phyloP scores from a whole-genome alignment of 2,888 invertebrate genomes.

The Heteromyza rotundicornis region DNA sequence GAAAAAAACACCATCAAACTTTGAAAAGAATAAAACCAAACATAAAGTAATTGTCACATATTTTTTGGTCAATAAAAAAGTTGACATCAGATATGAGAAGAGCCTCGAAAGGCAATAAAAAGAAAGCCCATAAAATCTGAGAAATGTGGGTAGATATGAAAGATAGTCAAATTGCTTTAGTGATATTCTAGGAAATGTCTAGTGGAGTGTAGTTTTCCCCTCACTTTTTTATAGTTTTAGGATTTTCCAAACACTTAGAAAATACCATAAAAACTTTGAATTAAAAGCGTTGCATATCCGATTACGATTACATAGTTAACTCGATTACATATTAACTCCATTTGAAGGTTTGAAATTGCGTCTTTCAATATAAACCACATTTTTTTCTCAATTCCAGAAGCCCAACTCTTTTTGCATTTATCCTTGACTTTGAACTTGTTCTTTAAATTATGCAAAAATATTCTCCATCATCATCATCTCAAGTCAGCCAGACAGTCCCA shows the following conservation, averaged over 20 bases:
- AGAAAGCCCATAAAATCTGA: neutral
- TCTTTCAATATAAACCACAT: neutral
- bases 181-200: too few relatives aligned
- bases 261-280: too few relatives aligned
- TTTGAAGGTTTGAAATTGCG: neutral
- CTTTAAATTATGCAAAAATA: conserved; percentile 2
- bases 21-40: neutral
- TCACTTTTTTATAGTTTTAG: too few relatives aligned
- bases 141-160: too few relatives aligned
- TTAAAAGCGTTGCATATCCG: too few relatives aligned
- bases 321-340: neutral
- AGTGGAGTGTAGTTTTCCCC: too few relatives aligned
- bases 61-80: neutral
- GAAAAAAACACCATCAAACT: neutral
- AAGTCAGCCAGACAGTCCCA: neutral
- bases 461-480: too few relatives aligned
- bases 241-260: too few relatives aligned
- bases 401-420: neutral
- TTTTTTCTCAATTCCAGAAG: neutral
- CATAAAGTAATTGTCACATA: conserved; percentile 8
- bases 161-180: too few relatives aligned
- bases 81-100: neutral
- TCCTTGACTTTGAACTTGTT: conserved; percentile 29
- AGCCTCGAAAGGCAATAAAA: neutral
- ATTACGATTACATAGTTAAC: too few relatives aligned